phyloP scores from a whole-genome alignment of 1,140 invertebrate species.

The Elysia chlorotica region DNA sequence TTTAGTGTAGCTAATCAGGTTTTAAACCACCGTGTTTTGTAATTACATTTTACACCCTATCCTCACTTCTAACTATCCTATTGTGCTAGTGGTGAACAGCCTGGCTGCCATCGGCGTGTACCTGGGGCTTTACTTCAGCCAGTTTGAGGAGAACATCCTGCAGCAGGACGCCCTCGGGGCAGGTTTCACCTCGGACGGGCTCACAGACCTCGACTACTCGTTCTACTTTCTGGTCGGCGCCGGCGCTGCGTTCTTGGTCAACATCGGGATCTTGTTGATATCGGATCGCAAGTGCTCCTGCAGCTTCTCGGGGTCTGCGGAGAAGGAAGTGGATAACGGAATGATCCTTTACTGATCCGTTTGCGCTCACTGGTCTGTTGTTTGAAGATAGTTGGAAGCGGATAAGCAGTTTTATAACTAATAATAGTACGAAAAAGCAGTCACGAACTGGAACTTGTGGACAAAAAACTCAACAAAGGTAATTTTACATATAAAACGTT shows the following conservation, averaged over 20 bases:
- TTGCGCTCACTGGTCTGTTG: no score
- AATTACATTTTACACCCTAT: no score
- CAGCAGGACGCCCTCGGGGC: conserved; percentile 71
- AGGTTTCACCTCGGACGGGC: conserved; percentile 76
- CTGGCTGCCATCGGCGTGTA: conserved; percentile 75
- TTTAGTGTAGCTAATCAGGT: no score
- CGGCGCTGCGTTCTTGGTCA: conserved; percentile 73
- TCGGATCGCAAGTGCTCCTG: conserved; percentile 42
- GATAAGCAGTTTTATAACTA: no score
- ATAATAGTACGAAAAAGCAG: no score
- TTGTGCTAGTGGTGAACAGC: no score
- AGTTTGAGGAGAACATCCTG: conserved; percentile 78
- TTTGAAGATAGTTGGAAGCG: no score
- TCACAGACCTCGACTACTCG: conserved; percentile 75
- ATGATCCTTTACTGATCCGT: conserved; percentile 55
- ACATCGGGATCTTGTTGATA: conserved; percentile 76
- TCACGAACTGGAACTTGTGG: no score
- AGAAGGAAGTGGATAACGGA: conserved; percentile 53
- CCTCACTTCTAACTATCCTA: no score
- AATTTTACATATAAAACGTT: no score
- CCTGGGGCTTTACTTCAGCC: conserved; percentile 76
- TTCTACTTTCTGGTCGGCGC: conserved; percentile 81
- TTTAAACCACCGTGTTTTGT: no score
- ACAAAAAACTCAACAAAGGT: no score
- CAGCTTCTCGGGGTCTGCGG: conserved; percentile 38